Evolutionary conservation across 2,113 vertebrate species (phyloP), one percentile per base, ranked within the genome.

Genomic region (Gymnarchus niloticus): DNA sequence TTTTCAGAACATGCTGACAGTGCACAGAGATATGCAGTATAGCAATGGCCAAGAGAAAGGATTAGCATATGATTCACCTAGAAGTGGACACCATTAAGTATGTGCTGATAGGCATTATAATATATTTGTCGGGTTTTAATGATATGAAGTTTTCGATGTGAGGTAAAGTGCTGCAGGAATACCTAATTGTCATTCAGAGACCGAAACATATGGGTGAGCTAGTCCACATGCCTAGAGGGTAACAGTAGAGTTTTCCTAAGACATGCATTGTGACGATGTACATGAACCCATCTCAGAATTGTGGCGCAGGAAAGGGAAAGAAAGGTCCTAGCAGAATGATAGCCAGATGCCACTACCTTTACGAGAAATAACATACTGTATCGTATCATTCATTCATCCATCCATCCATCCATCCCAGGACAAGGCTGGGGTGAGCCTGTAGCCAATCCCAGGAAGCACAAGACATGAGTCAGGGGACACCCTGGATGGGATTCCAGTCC

Each of bases 1-100:
- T 10, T 14, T 81, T 81, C 48, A 51, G 77, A n/a, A 49, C 77
- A 81, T 81, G 77, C 77, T 48, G 77, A 81, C 77, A 81, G n/a
- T 49, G 44, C 23, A 81, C 48, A 81, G 10, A 48, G 9, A 81
- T 81, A 46, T 23, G 9, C 48, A 49, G 3, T 51, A 48, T 80
- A 81, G 77, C 21, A 81, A 7, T 14, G n/a, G 77, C 10, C 48
- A 25, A 48, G 46, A 80, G 77, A 51, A 51, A 21, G 44, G 23
- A 51, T 51, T 10, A 81, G 46, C 77, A 81, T 48, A 51, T 51
- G 48, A 25, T 10, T 51, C 23, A 81, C n/a, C 5, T 9, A 25
- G 23, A 81, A n/a, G 48, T 49, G 44, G 21, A 9, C 77, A 81
- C 77, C 10, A 49, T 80, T 81, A 49, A 25, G 23, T 81, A 51